Base-by-base conservation (phyloP, 1,140 invertebrate species). In the Chelonus insularis region DNA sequence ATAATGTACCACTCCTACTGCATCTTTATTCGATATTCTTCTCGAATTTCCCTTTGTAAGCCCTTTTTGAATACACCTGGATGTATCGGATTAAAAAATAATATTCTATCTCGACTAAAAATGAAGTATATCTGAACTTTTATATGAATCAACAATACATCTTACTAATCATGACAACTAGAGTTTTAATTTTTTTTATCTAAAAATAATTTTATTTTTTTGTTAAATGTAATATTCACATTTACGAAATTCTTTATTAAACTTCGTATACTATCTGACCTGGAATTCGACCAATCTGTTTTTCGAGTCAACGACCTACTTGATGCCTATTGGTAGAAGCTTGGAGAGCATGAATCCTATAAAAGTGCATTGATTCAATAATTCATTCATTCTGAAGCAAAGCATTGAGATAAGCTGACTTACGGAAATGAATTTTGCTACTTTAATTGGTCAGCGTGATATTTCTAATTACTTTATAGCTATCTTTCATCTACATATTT, bases 231-330 rank as follows among this genome's bases (percentile, higher is more conserved):
- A 11, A 47, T 25, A 21, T 45, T 56, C 12, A 45, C 4, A 55
- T 11, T 21, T 18, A n/a, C n/a, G n/a, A n/a, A n/a, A n/a, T n/a
- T n/a, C n/a, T n/a, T n/a, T n/a, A n/a, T n/a, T n/a, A n/a, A n/a
- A n/a, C n/a, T n/a, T n/a, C n/a, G n/a, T n/a, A n/a, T n/a, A n/a
- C 43, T 29, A 29, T 4, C 25, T 29, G 52, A 41, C 67, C 67
- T 67, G 45, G 67, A 75, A 74, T 48, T 18, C 29, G 48, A 29
- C 76, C 73, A 77, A 78, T 78, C 37, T 16, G n/a, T 12, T 39
- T 2, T 25, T 6, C 11, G 9, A 23, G 45, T 61, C 50, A 32
- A 62, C 29, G 72, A 51, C 68, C 70, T 56, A 76, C 73, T 76
- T 75, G 5, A n/a, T 48, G 3, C 39, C 29, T 43, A 76, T 74